These are phyloP conservation scores for Polyploca ridens DNA, from an alignment of 2,888 invertebrate genomes.

Conservation along the genomic window DNA sequence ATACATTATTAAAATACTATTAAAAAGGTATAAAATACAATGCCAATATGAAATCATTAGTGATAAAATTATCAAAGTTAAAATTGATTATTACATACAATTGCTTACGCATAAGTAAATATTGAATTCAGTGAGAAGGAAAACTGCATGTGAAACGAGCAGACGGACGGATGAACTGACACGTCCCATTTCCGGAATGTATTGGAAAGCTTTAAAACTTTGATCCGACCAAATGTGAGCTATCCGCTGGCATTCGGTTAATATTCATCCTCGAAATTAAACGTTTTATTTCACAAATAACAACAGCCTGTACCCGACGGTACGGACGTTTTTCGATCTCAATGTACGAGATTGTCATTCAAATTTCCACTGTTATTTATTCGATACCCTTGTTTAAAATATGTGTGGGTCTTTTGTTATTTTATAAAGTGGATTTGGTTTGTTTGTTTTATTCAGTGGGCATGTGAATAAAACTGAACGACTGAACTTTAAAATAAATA, in stretches of 20 bases:
- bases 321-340: constrained; percentile 8
- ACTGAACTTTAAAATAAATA: not conserved
- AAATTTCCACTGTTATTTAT: constrained; percentile 6
- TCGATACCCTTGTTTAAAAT: constrained; percentile 6
- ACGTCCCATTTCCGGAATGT: constrained; percentile 43
- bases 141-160: constrained; percentile 30
- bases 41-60: not conserved
- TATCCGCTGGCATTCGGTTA: constrained; percentile 33
- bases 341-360: constrained; percentile 11
- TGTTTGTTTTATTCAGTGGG: not conserved
- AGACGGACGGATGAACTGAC: constrained; percentile 34
- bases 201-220: constrained; percentile 46
- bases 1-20: no score
- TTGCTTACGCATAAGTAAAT: constrained; percentile 13
- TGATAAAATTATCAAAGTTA: not conserved
- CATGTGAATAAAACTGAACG: not conserved
- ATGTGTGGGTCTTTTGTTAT: constrained; percentile 6
- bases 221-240: constrained; percentile 45
- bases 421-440: not conserved
- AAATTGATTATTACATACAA: not conserved
- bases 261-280: constrained; percentile 52
- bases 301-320: constrained; percentile 26
- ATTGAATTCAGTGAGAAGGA: constrained; percentile 7
- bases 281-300: constrained; percentile 44
- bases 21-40: no score